Percentiles rank a stretch among this genome's conserved stretches.
Evolutionary conservation across 1,140 invertebrate species (phyloP).

Genomic region (Dinoponera quadriceps): DNA sequence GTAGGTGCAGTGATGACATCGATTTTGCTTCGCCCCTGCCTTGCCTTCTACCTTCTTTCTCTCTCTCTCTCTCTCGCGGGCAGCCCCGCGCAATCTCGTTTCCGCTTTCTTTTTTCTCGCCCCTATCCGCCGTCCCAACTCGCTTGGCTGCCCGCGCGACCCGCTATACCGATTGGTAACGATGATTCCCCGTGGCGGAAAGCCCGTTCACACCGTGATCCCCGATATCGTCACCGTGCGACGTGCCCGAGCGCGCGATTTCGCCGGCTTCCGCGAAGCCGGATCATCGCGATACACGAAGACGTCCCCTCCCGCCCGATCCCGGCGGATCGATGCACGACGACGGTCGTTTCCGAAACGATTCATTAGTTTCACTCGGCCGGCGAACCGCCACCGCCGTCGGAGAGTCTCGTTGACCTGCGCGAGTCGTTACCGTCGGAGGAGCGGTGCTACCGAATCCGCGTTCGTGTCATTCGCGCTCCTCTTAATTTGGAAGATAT

Average conservation of each 20-base stretch:
- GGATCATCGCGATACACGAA: not conserved
- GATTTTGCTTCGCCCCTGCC: slow-evolving; percentile 38
- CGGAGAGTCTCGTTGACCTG: not conserved
- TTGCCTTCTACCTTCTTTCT: not conserved
- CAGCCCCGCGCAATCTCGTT: slow-evolving; percentile 2
- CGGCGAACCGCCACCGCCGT: too few species aligned
- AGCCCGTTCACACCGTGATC: slow-evolving; percentile 69
- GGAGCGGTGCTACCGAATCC: too few species aligned
- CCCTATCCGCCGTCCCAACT: not conserved
- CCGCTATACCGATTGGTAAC: slow-evolving; percentile 43
- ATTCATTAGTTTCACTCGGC: too few species aligned
- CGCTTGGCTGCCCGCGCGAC: slow-evolving; percentile 29
- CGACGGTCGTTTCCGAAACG: too few species aligned
- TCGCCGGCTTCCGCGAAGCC: not conserved
- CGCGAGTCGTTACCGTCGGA: not conserved
- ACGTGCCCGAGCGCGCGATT: slow-evolving; percentile 12
- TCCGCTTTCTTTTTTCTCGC: slow-evolving; percentile 7
- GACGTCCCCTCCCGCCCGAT: not conserved
- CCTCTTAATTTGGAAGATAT: slow-evolving; percentile 17
- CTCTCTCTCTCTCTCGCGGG: not conserved
- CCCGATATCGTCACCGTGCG: not conserved
- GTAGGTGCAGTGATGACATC: slow-evolving; percentile 68
- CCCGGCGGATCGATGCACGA: not conserved
- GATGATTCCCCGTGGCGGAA: slow-evolving; percentile 49
- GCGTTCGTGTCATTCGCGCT: too few species aligned